phyloP scores from a whole-genome alignment of 2,888 invertebrate genomes.

The Malthinus flaveolus region DNA sequence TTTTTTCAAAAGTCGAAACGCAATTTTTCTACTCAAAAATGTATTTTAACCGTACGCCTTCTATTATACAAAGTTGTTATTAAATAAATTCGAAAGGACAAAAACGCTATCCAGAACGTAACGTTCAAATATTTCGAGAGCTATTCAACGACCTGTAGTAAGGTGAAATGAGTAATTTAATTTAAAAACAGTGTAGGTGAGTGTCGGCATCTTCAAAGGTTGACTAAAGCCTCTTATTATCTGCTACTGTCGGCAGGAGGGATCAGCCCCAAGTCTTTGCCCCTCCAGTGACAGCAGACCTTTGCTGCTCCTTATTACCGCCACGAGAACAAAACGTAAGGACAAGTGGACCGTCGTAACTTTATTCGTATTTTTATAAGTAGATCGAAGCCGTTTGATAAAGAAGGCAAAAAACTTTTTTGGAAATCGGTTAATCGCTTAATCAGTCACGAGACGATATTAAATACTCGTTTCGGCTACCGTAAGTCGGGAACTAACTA shows the following conservation, averaged over 20 bases:
- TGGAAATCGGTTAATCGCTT: neutral
- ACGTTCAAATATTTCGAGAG: conserved; percentile 16
- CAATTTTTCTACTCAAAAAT: too few species aligned
- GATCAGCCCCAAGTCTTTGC: conserved; percentile 27
- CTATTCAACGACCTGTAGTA: conserved; percentile 38
- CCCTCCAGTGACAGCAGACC: conserved; percentile 26
- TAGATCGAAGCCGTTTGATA: conserved; percentile 2
- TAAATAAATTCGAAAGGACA: conserved; percentile 5
- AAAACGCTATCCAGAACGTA: neutral
- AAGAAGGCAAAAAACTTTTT: too few species aligned
- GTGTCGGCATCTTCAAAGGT: conserved; percentile 51
- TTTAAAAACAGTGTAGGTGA: conserved; percentile 54
- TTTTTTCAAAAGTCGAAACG: too few species aligned
- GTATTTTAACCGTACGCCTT: too few species aligned
- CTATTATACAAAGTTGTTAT: neutral
- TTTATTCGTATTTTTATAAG: conserved; percentile 17
- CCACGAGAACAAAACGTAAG: conserved; percentile 7
- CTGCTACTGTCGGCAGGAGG: conserved; percentile 52
- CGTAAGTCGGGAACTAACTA: conserved; percentile 1
- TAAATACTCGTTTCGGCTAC: conserved; percentile 1
- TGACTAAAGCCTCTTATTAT: conserved; percentile 52
- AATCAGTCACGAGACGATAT: neutral
- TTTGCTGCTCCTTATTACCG: conserved; percentile 25
- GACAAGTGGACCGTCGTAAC: conserved; percentile 18
- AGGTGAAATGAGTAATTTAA: conserved; percentile 52